phyloP scores from a whole-genome alignment of 2,797 vertebrate species.

The Sebastes taczanowskii region DNA sequence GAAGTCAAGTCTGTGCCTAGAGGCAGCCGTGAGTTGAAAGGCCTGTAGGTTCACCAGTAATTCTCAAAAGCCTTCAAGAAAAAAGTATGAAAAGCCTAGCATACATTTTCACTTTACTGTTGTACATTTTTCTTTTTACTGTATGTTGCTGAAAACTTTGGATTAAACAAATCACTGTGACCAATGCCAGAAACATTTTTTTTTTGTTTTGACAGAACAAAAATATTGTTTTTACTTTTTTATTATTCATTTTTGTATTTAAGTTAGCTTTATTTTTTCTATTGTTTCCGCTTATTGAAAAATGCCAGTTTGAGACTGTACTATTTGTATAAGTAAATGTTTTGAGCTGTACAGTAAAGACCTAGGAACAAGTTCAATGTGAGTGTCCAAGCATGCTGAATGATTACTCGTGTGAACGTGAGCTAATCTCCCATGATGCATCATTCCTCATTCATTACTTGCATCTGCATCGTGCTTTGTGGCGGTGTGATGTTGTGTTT shows the following conservation, averaged over 20 bases:
- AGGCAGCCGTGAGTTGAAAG: constrained; percentile 46
- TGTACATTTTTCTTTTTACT: constrained; percentile 77
- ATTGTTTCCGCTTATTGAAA: constrained; percentile 73
- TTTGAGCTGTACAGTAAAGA: constrained; percentile 90
- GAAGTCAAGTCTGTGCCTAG: constrained; percentile 52
- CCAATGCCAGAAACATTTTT: constrained; percentile 82
- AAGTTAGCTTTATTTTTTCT: constrained; percentile 71
- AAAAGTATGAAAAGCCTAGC: constrained; percentile 54
- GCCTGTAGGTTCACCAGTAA: constrained; percentile 53
- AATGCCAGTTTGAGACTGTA: constrained; percentile 86
- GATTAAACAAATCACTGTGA: constrained; percentile 98
- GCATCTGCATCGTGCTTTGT: constrained; percentile 85
- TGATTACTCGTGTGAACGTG: constrained; percentile 82
- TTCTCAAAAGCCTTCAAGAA: constrained; percentile 57
- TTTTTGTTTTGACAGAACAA: constrained; percentile 59
- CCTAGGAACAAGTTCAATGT: constrained; percentile 90
- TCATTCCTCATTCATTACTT: constrained; percentile 76
- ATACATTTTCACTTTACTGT: constrained; percentile 69
- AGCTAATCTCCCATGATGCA: constrained; percentile 75
- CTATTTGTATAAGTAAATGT: constrained; percentile 87
- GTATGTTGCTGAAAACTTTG: constrained; percentile 84
- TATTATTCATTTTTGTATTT: constrained; percentile 73
- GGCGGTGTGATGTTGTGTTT: constrained; percentile 88
- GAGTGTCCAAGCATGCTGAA: constrained; percentile 91
- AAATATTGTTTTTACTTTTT: constrained; percentile 76